Evolutionary conservation across 1,140 invertebrate genomes (phyloP), one percentile per base, ranked within the genome.

Genomic region (Rhizoglyphus robini): DNA sequence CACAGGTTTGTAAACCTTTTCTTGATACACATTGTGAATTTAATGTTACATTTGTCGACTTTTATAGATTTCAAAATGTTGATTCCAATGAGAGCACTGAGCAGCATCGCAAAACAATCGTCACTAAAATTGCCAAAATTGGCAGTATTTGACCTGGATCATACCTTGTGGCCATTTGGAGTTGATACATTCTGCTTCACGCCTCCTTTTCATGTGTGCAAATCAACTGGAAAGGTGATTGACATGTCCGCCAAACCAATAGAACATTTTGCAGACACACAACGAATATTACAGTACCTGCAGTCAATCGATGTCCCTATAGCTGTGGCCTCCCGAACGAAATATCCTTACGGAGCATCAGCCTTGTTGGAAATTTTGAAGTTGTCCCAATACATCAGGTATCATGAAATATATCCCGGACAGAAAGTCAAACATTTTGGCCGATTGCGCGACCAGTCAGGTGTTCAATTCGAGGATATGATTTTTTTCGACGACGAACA

Each of bases 381-480:
- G 27, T 88, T 85, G 85, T 75, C 85, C 20, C 79, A 83, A 70
- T 87, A 83, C 75, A 83, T 88, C 69, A 76, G 77, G 23, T 84
- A 84, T 69, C 81, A 81, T 72, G 82, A 88, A 77, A 88, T 88
- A 67, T 87, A 84, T 78, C 86, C 86, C 31, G 86, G 85, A 23
- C 76, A 73, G 65, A 88, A 88, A 79, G 75, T 79, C 13, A 78
- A 74, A 58, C 86, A 88, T 76, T 86, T 88, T 75, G 75, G 68
- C 68, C 84, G 83, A 70, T 81, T 86, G 67, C 77, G 81, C 66
- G 73, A 77, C 65, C 68, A 75, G 27, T 81, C 81, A 67, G 79
- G 79, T 20, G 60, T 81, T 36, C 25, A 64, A 61, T 61, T 31
- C 27, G 2, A 29, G 11, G 36, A 87, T 34, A 88, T 88, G 84